Conservation (phyloP, 1,140 invertebrate genomes). For the Atopsyche davidsoni region DNA sequence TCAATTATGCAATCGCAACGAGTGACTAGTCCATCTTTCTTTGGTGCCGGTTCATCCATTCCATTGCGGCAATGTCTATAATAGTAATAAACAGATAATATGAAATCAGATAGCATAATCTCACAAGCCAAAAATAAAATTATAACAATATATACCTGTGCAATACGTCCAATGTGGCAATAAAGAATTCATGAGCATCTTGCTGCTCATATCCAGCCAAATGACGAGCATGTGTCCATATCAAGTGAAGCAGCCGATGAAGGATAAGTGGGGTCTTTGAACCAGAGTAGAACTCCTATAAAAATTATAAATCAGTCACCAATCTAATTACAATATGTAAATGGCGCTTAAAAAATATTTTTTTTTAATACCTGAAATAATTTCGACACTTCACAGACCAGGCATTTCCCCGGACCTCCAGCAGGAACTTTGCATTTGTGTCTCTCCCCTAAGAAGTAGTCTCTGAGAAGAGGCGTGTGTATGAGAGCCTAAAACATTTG, state of each 20-base stretch:
- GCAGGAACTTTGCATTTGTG: slow-evolving; percentile 72
- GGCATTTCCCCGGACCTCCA: slow-evolving; percentile 57
- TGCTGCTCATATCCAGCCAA: slow-evolving; percentile 96
- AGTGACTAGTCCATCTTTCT: slow-evolving; percentile 44
- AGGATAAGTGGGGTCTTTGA: slow-evolving; percentile 81
- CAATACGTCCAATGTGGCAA: slow-evolving; percentile 87
- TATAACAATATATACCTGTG: slow-evolving; percentile 59
- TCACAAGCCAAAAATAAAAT: background rate
- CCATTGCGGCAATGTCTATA: slow-evolving; percentile 47
- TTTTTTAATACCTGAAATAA: slow-evolving; percentile 62
- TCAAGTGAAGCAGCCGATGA: slow-evolving; percentile 83
- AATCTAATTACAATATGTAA: background rate
- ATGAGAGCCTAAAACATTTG: slow-evolving; percentile 64
- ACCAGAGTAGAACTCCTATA: slow-evolving; percentile 86
- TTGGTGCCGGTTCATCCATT: slow-evolving; percentile 37
- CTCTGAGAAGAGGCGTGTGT: slow-evolving; percentile 88
- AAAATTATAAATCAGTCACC: background rate
- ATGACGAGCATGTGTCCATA: slow-evolving; percentile 94
- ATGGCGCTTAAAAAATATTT: background rate
- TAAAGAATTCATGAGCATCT: slow-evolving; percentile 98
- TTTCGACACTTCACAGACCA: slow-evolving; percentile 89
- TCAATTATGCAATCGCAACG: slow-evolving; percentile 96
- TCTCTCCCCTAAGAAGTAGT: slow-evolving; percentile 92
- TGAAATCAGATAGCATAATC: slow-evolving; percentile 3
- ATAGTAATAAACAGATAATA: background rate